These are phyloP conservation scores for Mesembrinibis cayennensis DNA, from an alignment of 2,113 vertebrate species.

Conservation along the genomic window DNA sequence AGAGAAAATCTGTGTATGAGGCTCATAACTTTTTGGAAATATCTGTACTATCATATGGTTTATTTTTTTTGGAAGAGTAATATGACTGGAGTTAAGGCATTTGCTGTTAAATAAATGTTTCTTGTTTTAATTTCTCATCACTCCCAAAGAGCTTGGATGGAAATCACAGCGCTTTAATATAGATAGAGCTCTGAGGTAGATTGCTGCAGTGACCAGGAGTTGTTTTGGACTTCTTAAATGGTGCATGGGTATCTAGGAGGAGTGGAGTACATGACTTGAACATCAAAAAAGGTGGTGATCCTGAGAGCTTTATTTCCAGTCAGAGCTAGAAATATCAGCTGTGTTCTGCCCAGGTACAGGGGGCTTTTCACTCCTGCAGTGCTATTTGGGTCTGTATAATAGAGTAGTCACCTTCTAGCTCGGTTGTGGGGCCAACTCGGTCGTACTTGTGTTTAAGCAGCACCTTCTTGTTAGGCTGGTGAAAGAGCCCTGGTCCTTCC, in stretches of 20 bases:
- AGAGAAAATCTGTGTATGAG: neutral
- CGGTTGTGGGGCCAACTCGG: rapidly evolving
- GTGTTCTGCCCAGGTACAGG: neutral
- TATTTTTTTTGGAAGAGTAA: neutral
- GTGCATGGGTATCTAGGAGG: neutral
- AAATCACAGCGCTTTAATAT: neutral
- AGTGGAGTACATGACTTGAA: neutral
- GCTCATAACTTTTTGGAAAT: neutral
- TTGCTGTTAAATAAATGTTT: constrained; percentile 19
- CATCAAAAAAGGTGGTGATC: neutral
- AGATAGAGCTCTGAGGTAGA: neutral
- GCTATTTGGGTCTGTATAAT: neutral
- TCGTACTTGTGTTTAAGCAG: rapidly evolving
- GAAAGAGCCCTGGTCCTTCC: neutral
- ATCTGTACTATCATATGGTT: neutral
- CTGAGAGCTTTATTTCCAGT: neutral
- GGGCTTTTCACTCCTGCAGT: neutral
- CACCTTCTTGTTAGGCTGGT: neutral
- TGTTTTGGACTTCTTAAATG: neutral
- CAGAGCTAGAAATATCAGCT: neutral
- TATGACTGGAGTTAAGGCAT: neutral
- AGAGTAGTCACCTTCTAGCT: neutral
- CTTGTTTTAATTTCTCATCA: constrained; percentile 15
- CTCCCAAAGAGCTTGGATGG: neutral
- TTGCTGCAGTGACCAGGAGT: neutral